Evolutionary conservation across 1,140 invertebrate species (phyloP).

Genomic region (Lutraria rhynchaena): DNA sequence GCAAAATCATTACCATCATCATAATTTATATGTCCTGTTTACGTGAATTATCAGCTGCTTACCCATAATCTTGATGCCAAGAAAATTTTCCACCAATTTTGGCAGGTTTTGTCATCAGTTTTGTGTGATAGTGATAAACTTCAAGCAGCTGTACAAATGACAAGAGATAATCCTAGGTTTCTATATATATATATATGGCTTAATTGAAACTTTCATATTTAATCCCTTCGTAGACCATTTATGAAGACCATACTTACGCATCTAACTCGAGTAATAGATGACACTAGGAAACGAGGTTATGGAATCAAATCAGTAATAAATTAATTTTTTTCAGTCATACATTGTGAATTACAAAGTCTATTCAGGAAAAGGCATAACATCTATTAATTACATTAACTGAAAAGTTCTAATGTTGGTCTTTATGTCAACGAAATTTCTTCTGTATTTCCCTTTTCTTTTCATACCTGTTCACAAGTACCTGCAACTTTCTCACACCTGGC

Average conservation of each 20-base stretch:
- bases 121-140: conserved; percentile 75
- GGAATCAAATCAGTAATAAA: too few relatives aligned
- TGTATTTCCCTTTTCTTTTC: too few relatives aligned
- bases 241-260: background rate
- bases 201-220: background rate
- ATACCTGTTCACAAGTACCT: conserved; percentile 66
- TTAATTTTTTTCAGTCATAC: too few relatives aligned
- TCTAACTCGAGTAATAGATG: background rate
- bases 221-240: background rate
- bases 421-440: too few relatives aligned
- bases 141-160: conserved; percentile 60
- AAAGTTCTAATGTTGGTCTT: too few relatives aligned
- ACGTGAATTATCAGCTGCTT: too few relatives aligned
- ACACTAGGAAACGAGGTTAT: too few relatives aligned
- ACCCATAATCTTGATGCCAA: conserved; percentile 78
- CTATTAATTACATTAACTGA: too few relatives aligned
- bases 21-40: too few relatives aligned
- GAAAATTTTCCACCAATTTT: conserved; percentile 66
- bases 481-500: conserved; percentile 67
- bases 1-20: too few relatives aligned
- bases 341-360: too few relatives aligned
- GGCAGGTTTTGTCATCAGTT: conserved; percentile 73
- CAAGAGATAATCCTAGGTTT: background rate
- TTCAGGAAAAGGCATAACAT: too few relatives aligned
- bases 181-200: background rate